These are phyloP conservation scores for Tachina fera DNA, from an alignment of 2,888 invertebrate species.

Conservation along the genomic window DNA sequence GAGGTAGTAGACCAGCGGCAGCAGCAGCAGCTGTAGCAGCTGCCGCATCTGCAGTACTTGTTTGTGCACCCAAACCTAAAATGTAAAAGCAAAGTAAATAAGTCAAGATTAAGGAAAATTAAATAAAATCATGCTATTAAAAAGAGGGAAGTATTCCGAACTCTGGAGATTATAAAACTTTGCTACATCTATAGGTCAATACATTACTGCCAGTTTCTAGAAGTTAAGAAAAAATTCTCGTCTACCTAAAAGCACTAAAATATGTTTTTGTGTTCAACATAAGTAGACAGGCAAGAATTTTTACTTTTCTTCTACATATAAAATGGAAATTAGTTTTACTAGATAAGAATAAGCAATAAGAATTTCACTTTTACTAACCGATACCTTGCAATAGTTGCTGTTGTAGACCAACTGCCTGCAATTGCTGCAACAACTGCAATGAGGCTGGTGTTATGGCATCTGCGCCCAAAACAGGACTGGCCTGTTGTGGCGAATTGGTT, in stretches of 20 bases:
- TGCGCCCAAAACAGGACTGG: constrained; percentile 82
- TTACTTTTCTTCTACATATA: too few relatives aligned
- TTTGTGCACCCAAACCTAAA: constrained; percentile 80
- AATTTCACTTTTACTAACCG: constrained; percentile 21
- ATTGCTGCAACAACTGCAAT: constrained; percentile 86
- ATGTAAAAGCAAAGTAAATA: constrained; percentile 3
- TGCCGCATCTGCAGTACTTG: constrained; percentile 78
- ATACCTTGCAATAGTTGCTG: constrained; percentile 86
- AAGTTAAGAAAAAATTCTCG: too few relatives aligned
- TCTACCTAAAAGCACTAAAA: too few relatives aligned
- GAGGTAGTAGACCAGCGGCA: constrained; percentile 85
- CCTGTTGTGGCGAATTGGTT: constrained; percentile 82
- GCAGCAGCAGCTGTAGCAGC: constrained; percentile 81
- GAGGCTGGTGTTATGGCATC: constrained; percentile 86
- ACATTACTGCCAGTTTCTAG: too few relatives aligned
- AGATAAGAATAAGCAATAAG: not conserved
- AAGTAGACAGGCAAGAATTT: too few relatives aligned
- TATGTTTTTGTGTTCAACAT: too few relatives aligned
- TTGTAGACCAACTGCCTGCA: constrained; percentile 87
- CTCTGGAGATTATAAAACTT: too few relatives aligned
- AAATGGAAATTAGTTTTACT: too few relatives aligned
- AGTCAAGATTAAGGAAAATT: constrained; percentile 5
- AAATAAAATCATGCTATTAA: not conserved
- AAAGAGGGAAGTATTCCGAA: constrained; percentile 18
- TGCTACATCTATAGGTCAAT: too few relatives aligned